These are phyloP conservation scores for Hirtodrosophila trivittata DNA, from an alignment of 2,888 invertebrate genomes.

Conservation along the genomic window DNA sequence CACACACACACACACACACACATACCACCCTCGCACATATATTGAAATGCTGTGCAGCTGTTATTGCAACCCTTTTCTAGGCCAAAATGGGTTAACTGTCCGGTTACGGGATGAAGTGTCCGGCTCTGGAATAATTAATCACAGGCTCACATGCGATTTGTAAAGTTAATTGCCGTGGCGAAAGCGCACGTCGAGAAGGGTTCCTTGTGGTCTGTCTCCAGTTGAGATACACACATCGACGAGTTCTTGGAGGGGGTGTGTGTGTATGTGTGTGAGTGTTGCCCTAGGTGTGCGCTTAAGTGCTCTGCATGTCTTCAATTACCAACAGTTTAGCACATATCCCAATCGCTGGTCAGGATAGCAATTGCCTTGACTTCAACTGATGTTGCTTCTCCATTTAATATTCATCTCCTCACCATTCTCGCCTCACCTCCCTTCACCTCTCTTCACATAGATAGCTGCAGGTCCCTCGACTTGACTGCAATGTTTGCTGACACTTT, in stretches of 20 bases:
- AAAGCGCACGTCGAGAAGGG: slow-evolving; percentile 59
- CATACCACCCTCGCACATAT: slow-evolving; percentile 3
- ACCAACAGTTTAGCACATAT: slow-evolving; percentile 75
- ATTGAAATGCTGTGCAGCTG: slow-evolving; percentile 47
- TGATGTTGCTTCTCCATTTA: slow-evolving; percentile 43
- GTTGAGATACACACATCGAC: slow-evolving; percentile 5
- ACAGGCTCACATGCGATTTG: slow-evolving; percentile 80
- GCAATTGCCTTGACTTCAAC: slow-evolving; percentile 2
- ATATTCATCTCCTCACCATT: slow-evolving; percentile 46
- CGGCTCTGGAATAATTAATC: slow-evolving; percentile 82
- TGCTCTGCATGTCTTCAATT: slow-evolving; percentile 72
- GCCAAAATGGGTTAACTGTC: slow-evolving; percentile 75
- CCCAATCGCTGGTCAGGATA: slow-evolving; percentile 25
- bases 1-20: slow-evolving; percentile 15
- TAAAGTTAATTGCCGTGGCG: slow-evolving; percentile 81
- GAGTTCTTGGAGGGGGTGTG: not conserved
- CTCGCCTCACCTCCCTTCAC: not conserved
- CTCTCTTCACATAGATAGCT: slow-evolving; percentile 12
- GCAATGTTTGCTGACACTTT: slow-evolving; percentile 58
- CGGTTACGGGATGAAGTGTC: slow-evolving; percentile 57
- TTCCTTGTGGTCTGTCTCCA: slow-evolving; percentile 21
- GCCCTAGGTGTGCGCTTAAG: slow-evolving; percentile 50
- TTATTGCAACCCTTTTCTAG: slow-evolving; percentile 70
- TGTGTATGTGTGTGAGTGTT: slow-evolving; percentile 2
- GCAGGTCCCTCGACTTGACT: slow-evolving; percentile 40